A percentile compares a stretch with the other conserved stretches of the same genome.
phyloP scores from a whole-genome alignment of 2,113 vertebrate species.

The Rhynchomys soricoides region DNA sequence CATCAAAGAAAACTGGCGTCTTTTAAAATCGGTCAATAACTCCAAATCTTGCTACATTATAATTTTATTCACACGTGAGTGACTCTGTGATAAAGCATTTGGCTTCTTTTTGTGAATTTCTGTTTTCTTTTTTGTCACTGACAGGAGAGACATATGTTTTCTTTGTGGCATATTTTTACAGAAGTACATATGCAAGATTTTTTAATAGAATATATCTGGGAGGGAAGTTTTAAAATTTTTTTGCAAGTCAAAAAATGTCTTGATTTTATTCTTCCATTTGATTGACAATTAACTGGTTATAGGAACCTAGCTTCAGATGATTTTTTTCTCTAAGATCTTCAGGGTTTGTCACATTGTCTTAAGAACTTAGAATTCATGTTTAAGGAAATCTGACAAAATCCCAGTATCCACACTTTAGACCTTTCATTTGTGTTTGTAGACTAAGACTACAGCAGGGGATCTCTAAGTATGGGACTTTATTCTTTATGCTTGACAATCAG shows the following conservation, averaged over 20 bases:
- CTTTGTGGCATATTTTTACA: slow-evolving; percentile 41
- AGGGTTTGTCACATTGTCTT: neutral
- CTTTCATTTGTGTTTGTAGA: slow-evolving; percentile 13
- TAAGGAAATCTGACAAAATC: neutral
- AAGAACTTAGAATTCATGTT: neutral
- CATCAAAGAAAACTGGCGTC: slow-evolving; percentile 49
- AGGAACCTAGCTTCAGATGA: slow-evolving; percentile 18
- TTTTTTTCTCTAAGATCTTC: neutral
- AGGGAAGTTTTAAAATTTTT: slow-evolving; percentile 60
- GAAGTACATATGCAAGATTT: slow-evolving; percentile 44
- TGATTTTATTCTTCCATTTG: slow-evolving; percentile 33
- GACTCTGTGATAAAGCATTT: slow-evolving; percentile 67
- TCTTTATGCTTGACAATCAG: neutral
- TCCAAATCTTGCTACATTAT: slow-evolving; percentile 60
- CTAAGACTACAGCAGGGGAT: neutral
- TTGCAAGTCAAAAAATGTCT: slow-evolving; percentile 32
- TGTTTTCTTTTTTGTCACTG: slow-evolving; percentile 40
- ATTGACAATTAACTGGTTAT: slow-evolving; percentile 49
- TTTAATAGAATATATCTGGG: slow-evolving; percentile 20
- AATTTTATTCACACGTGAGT: slow-evolving; percentile 65
- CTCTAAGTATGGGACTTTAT: neutral
- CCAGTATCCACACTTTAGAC: neutral
- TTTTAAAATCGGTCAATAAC: slow-evolving; percentile 50
- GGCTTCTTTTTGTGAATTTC: slow-evolving; percentile 54
- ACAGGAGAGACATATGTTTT: slow-evolving; percentile 56